Base-by-base conservation (phyloP, 2,113 vertebrate genomes). In the Pseudopodoces humilis region DNA sequence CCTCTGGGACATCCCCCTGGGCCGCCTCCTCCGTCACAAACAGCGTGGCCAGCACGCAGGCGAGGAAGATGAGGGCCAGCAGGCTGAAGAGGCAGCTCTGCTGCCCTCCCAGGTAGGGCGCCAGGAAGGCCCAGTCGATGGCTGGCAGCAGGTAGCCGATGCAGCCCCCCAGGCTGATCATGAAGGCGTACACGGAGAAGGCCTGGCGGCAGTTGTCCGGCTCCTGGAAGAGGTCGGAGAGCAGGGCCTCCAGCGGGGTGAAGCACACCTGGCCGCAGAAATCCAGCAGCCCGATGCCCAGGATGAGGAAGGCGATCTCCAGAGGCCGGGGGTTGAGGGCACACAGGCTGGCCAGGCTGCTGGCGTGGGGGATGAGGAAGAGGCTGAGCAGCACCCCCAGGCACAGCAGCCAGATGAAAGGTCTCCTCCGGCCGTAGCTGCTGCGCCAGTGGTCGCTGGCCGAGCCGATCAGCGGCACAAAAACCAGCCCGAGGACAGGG, bases 261-360 rank as follows among this genome's bases (percentile, higher is more conserved):
- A 99, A 99, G 97, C 98, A 99, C 59, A 98, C 98, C 95, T 99
- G 98, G 60, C 98, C 98, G 0, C 98, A 99, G 95, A 99, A 99
- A 90, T 99, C 98, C 97, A 99, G 88, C 41, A 99, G 70, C 13
- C 98, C 98, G 25, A 98, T 97, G 4, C 98, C 98, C 59, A 97
- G 80, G 64, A 99, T 98, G 41, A 99, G 97, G 91, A 99, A 98
- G 21, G 98, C 74, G 43, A 98, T 82, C 91, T 99, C 97, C 94
- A 98, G 89, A 1, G 98, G 96, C 71, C 97, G 97, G 28, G 97
- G 27, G 3, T 94, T 52, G 23, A 84, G 85, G 72, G 97, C 93
- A 2, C 98, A 90, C 16, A 98, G 96, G 49, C 94, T 44, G 6
- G 98, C 98, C 91, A 98, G 95, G 84, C 88, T 92, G 89, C 97